Conservation (phyloP, 1,140 invertebrate genomes). For the Penaeus vannamei region DNA sequence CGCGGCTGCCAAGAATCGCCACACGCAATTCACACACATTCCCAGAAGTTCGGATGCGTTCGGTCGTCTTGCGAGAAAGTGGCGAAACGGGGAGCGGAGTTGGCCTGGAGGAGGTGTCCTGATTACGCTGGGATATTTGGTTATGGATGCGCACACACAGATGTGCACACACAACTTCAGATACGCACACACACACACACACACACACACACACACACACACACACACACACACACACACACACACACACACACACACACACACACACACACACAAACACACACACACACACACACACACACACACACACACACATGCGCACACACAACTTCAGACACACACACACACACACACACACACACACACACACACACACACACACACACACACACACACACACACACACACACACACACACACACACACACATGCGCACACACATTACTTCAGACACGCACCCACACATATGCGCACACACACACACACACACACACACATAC, state of each 20-base stretch:
- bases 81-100: no score
- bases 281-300: neutral
- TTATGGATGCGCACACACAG: neutral
- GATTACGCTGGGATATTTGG: neutral
- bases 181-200: no score
- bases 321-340: neutral
- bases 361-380: neutral
- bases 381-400: neutral
- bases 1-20: slow-evolving; percentile 3
- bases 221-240: neutral
- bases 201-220: no score
- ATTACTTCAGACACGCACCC: no score
- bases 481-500: slow-evolving; percentile 28
- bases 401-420: neutral
- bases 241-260: neutral
- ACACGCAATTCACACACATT: no score
- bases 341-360: neutral
- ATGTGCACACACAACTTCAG: neutral
- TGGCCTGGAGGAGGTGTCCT: neutral
- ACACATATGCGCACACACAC: neutral
- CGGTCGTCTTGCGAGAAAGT: no score
- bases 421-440: neutral
- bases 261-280: neutral
- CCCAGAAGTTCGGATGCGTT: no score
- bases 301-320: neutral